Evolutionary conservation across 2,797 vertebrate species (phyloP).

Genomic region (Argya squamiceps): DNA sequence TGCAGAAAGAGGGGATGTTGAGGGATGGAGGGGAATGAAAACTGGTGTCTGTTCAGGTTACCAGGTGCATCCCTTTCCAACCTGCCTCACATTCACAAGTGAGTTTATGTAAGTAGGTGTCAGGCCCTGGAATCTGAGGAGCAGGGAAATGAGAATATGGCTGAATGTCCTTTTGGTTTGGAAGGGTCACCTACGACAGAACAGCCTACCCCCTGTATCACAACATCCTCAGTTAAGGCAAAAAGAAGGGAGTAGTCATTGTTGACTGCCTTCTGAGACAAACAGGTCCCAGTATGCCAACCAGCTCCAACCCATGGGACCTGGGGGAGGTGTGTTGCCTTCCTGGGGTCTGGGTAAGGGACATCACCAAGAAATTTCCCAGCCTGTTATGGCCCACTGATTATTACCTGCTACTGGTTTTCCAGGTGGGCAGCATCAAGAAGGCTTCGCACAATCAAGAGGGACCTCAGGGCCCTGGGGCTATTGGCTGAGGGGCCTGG

Average conservation of each 20-base stretch:
- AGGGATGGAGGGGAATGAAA: not conserved
- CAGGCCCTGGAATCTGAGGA: not conserved
- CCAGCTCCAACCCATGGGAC: too few relatives aligned
- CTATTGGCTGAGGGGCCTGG: not conserved
- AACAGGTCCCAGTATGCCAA: not conserved
- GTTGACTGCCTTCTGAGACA: not conserved
- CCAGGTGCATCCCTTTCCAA: not conserved
- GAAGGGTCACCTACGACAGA: accelerated
- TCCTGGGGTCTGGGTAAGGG: not conserved
- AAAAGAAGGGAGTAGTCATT: not conserved
- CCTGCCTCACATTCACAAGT: too few relatives aligned
- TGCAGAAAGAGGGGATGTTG: not conserved
- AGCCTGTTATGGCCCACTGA: not conserved
- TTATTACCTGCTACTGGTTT: not conserved
- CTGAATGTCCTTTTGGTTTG: not conserved
- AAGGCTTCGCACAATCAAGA: not conserved
- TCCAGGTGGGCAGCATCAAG: not conserved
- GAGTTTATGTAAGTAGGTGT: not conserved
- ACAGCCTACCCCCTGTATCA: too few relatives aligned
- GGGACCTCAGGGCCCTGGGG: not conserved
- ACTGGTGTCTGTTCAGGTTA: accelerated
- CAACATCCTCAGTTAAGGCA: not conserved
- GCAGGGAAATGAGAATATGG: not conserved
- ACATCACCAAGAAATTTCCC: not conserved
- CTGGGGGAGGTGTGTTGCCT: not conserved